Evolutionary conservation across 2,888 invertebrate genomes (phyloP), one percentile per base, ranked within the genome.

Genomic region (Biston stratarius): DNA sequence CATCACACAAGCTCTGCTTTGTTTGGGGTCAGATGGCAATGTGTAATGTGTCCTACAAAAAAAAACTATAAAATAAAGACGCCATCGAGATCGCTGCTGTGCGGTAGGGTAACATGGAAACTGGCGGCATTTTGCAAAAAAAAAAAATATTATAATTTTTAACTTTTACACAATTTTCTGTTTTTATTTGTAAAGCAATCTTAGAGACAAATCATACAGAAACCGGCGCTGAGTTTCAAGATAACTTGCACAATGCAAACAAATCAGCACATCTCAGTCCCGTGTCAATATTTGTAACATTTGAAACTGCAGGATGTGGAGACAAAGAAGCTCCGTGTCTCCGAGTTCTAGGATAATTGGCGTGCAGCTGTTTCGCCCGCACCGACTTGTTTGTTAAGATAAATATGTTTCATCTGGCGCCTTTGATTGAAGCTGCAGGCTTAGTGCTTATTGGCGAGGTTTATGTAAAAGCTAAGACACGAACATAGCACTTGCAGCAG

Each of bases 201-300:
- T 33, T 6, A n/a, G 36, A 38, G 38, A 38, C 15, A 38, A 53
- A 38, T 15, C 36, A 15, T 14, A 53, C 38, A 53, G 52, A 10
- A 55, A 55, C 55, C 36, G 33, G 11, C 12, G 12, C 33, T 9
- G 34, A 34, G 12, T 34, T 9, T 14, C 40, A 34, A 15, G 33
- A 42, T 55, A 55, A 55, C 34, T 57, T 47, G 57, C 45, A 57
- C 34, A 36, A 45, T 10, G 14, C 57, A 47, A 45, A 47, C 57
- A 45, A 57, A 47, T 57, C 57, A 57, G 15, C 24, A 15, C 45
- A 45, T 34, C 56, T 44, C 57, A 6, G 14, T 45, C 34, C 57
- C 45, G 34, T 34, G 57, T 57, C 57, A 57, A 57, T 57, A 57
- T 57, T 57, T 57, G 56, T 7, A 55, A 24, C 55, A 42, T 55